A percentile compares a stretch with the other conserved stretches of the same genome.
Conservation (phyloP, 1,140 invertebrate species). For the Whitmania pigra region DNA sequence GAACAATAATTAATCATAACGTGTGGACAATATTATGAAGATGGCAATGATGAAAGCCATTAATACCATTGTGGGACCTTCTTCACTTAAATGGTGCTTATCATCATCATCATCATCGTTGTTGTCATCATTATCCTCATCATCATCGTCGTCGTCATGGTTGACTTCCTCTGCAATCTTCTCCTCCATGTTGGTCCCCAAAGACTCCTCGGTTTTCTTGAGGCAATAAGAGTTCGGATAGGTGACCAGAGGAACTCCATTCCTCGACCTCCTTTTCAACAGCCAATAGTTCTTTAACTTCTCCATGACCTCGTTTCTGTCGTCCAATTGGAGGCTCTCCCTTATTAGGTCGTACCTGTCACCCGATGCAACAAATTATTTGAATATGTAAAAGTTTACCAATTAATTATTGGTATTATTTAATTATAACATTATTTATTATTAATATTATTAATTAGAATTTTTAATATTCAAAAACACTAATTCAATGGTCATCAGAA, state of each 20-base stretch:
- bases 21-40: neutral
- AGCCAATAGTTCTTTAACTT: conserved; percentile 57
- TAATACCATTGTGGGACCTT: too few relatives aligned
- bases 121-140: too few relatives aligned
- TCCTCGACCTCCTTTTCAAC: conserved; percentile 79
- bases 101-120: too few relatives aligned
- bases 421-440: too few relatives aligned
- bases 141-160: neutral
- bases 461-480: too few relatives aligned
- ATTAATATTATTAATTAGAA: too few relatives aligned
- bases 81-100: too few relatives aligned
- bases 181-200: neutral
- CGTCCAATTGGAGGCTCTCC: neutral
- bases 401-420: too few relatives aligned
- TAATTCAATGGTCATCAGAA: neutral
- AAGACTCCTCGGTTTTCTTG: neutral
- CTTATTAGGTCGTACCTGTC: neutral
- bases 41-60: neutral
- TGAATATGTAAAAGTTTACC: too few relatives aligned
- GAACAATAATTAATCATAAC: neutral
- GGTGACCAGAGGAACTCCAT: conserved; percentile 82
- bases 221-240: conserved; percentile 45
- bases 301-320: neutral
- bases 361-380: too few relatives aligned
- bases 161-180: neutral